Conservation (phyloP, 2,888 invertebrate species). For the Nezara viridula region DNA sequence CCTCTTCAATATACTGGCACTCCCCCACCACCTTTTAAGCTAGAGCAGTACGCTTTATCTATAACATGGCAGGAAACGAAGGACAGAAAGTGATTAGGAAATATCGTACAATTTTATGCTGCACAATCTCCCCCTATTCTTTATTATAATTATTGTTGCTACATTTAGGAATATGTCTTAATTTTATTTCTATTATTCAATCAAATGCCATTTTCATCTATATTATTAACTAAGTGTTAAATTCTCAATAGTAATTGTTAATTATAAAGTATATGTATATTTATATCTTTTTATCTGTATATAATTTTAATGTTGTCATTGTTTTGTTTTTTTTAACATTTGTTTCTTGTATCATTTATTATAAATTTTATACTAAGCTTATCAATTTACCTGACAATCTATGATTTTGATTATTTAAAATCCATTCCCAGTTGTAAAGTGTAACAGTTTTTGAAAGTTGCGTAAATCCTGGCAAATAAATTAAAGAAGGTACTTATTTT, state of each 20-base stretch:
- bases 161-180: not conserved
- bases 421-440: too few relatives aligned
- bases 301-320: too few relatives aligned
- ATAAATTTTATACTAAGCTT: too few relatives aligned
- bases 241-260: not conserved
- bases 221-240: not conserved
- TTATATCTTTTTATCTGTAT: too few relatives aligned
- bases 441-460: too few relatives aligned
- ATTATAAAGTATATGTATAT: not conserved
- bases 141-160: not conserved
- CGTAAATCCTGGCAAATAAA: too few relatives aligned
- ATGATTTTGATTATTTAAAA: too few relatives aligned
- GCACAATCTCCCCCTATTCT: not conserved
- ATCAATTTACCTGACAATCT: too few relatives aligned
- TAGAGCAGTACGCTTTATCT: slow-evolving; percentile 17
- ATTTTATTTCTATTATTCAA: not conserved
- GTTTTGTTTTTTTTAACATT: too few relatives aligned
- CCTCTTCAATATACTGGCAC: not conserved
- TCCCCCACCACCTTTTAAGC: slow-evolving; percentile 1
- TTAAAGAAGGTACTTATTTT: too few relatives aligned
- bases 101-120: slow-evolving; percentile 29
- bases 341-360: too few relatives aligned
- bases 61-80: slow-evolving; percentile 47
- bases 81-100: slow-evolving; percentile 44
- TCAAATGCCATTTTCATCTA: not conserved